A percentile compares a stretch with the other conserved stretches of the same genome.
Evolutionary conservation across 2,888 invertebrate genomes (phyloP).

Genomic region (Temnothorax ravouxi): DNA sequence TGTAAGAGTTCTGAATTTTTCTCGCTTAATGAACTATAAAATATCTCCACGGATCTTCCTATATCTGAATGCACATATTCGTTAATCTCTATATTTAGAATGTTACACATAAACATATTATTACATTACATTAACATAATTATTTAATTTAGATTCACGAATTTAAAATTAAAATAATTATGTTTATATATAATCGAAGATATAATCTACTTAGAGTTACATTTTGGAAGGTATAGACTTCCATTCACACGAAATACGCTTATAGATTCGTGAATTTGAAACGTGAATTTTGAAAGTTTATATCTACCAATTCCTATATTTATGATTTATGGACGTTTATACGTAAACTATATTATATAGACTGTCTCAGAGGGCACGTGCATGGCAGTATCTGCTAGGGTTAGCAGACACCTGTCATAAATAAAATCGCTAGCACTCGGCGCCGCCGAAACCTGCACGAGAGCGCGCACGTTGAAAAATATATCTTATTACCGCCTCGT

Average conservation of each 20-base stretch:
- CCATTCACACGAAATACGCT: background rate
- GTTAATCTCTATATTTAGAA: background rate
- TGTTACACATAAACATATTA: background rate
- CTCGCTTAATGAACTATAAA: background rate
- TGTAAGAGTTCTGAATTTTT: background rate
- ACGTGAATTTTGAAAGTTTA: background rate
- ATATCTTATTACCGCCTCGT: slow-evolving; percentile 58
- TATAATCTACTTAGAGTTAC: background rate
- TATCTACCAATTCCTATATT: slow-evolving; percentile 6
- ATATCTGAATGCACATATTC: background rate
- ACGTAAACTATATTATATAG: slow-evolving; percentile 29
- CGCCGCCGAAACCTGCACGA: slow-evolving; percentile 51
- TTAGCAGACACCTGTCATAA: slow-evolving; percentile 38
- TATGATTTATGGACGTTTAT: slow-evolving; percentile 29
- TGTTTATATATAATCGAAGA: no score
- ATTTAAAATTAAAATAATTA: no score
- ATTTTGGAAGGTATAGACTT: background rate
- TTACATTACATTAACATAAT: no score
- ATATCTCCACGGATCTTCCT: background rate
- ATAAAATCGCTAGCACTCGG: slow-evolving; percentile 49
- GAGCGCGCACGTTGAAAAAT: slow-evolving; percentile 50
- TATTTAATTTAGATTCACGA: background rate
- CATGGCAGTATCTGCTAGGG: slow-evolving; percentile 30
- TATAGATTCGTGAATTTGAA: background rate
- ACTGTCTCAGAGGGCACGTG: slow-evolving; percentile 25